Evolutionary conservation across 1,140 invertebrate genomes (phyloP), one percentile per base, ranked within the genome.

Genomic region (Sminthurides bifidus): DNA sequence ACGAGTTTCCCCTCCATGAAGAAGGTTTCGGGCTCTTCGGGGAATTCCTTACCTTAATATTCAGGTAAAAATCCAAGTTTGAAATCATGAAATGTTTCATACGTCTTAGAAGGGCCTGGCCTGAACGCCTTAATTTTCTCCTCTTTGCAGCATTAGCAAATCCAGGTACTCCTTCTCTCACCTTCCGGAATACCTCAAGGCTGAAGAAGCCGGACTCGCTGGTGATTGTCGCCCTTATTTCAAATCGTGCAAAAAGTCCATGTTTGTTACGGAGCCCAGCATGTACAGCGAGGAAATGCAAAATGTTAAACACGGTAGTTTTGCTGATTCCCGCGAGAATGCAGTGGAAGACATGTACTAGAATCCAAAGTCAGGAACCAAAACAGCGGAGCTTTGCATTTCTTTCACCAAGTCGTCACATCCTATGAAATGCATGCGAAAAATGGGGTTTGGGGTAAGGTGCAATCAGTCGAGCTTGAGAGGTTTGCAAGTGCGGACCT

Each of bases 1-100:
- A 64, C 45, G 49, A 64, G 29, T 61, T 37, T 31, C 63, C 59
- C 8, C 15, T 60, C 10, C 6, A 38, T 24, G 37, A 50, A 27
- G 17, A 54, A 54, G 58, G 62, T 8, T 64, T 53, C 24, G 62
- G 62, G 2, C 43, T 64, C 14, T 56, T 64, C 40, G 62, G 62
- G 14, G 62, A 64, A 56, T 35, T 64, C 14, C 19, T 64, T 2
- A 56, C 58, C 6, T 23, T 64, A 3, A 55, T 64, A 29, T 64
- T 64, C 53, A 64, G 56, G 62, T 64, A 26, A 46, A 17, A 8
- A 35, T 35, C n/a, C 33, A 35, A 10, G 8, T 35, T 10, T 10
- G 8, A 8, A 8, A 35, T 35, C n/a, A 10, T 35, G n/a, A 35
- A 35, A 35, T n/a, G n/a, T 10, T 10, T 35, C 33, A 35, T 10